Conservation (phyloP, 2,797 vertebrate species). For the Pangasius mekongensis region DNA sequence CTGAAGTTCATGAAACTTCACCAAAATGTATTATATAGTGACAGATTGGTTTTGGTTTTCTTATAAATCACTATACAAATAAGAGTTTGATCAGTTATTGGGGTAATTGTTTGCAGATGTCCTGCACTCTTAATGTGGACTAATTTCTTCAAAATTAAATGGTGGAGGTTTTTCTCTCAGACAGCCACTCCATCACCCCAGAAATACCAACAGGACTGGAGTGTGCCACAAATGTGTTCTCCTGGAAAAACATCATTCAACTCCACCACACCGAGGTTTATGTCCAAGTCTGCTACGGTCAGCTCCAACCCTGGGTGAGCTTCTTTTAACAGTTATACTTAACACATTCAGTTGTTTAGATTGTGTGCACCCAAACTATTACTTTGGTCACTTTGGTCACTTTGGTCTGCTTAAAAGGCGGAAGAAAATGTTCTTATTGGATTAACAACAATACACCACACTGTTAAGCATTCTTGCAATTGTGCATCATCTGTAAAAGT, state of each 20-base stretch:
- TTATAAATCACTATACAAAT: neutral
- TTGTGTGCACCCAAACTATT: neutral
- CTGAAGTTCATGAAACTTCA: neutral
- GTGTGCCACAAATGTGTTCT: conserved; percentile 51
- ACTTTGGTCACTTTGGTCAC: neutral
- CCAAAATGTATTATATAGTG: neutral
- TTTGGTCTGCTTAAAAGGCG: neutral
- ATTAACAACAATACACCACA: neutral
- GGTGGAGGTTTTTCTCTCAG: conserved; percentile 55
- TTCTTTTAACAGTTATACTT: neutral
- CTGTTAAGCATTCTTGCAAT: neutral
- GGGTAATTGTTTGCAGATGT: neutral
- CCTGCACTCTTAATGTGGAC: neutral
- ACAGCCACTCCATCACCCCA: conserved; percentile 69
- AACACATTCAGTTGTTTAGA: neutral
- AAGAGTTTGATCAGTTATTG: neutral
- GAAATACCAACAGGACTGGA: conserved; percentile 71
- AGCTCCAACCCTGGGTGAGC: conserved; percentile 73
- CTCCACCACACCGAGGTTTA: conserved; percentile 68
- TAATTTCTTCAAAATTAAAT: neutral
- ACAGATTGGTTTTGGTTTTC: neutral
- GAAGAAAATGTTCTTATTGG: neutral
- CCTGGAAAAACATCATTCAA: conserved; percentile 73
- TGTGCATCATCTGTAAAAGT: neutral
- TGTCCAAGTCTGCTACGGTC: neutral